phyloP scores from a whole-genome alignment of 1,140 invertebrate species.

The Calycopis cecrops region DNA sequence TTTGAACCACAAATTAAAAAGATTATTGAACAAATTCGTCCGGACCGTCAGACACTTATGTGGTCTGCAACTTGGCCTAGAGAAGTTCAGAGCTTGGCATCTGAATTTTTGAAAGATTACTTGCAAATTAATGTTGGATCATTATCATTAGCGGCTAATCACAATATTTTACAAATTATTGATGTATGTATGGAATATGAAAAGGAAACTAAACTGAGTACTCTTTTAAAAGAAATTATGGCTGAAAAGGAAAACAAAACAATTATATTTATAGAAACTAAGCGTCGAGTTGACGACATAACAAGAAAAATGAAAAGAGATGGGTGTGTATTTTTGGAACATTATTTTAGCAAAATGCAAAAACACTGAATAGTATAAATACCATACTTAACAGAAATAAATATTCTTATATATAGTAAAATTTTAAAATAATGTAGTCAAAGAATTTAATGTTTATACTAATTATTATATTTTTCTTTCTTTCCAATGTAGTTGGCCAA shows the following conservation, averaged over 20 bases:
- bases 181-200: slow-evolving; percentile 91
- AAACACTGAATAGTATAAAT: too few relatives aligned
- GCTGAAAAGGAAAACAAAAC: slow-evolving; percentile 91
- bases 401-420: too few relatives aligned
- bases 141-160: slow-evolving; percentile 89
- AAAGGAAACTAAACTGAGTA: slow-evolving; percentile 85
- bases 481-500: slow-evolving; percentile 78
- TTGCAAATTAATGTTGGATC: slow-evolving; percentile 94
- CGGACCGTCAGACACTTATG: slow-evolving; percentile 85
- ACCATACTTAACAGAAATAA: too few relatives aligned
- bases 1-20: slow-evolving; percentile 99
- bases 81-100: slow-evolving; percentile 90
- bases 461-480: not conserved
- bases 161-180: slow-evolving; percentile 94
- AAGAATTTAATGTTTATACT: not conserved
- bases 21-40: slow-evolving; percentile 95
- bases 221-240: slow-evolving; percentile 89
- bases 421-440: too few relatives aligned
- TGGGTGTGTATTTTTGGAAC: slow-evolving; percentile 71
- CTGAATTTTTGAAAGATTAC: slow-evolving; percentile 92
- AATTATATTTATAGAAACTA: slow-evolving; percentile 95
- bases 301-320: slow-evolving; percentile 90
- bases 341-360: too few relatives aligned
- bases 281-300: slow-evolving; percentile 92
- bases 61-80: slow-evolving; percentile 97